Evolutionary conservation across 2,113 vertebrate genomes (phyloP), one percentile per base, ranked within the genome.

Genomic region (Mesocricetus auratus): DNA sequence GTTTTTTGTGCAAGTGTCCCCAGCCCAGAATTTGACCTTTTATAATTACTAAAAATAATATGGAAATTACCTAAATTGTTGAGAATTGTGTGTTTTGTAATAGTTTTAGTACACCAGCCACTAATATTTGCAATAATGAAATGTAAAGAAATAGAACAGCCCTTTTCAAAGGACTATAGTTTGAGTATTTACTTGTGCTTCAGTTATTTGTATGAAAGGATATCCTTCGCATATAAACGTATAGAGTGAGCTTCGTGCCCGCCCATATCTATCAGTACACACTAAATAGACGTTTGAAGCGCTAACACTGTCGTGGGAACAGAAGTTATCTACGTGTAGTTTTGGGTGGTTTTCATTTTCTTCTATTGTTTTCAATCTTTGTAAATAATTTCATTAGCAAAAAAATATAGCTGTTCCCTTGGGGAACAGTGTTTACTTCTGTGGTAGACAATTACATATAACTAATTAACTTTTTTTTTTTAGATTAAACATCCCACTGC

Each of bases 401-500:
- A 97, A 89, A 64, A 97, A 45, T 93, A 91, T 74, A 96, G 17
- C 88, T 75, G 33, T 81, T 50, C 21, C 93, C 58, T 82, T 95
- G 12, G 64, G 53, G 33, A 68, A 56, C 69, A 60, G 73, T 79
- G 22, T 58, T 12, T 92, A 81, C 16, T 93, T 92, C 36, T 31
- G 24, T 95, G 33, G 31, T 36, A n/a, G 93, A 64, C 56, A 91
- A 73, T 89, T 91, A 69, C 66, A 19, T 31, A 83, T 39, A 92
- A 79, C 56, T 89, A 95, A 95, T 83, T 66, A 90, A 81, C 22
- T 89, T 0, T 53, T 98, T 0, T 98, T 98, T 98, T 98, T 94
- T 97, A 99, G 99, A 99, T 99, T 91, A 99, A 99, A 97, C 99
- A 99, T 96, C 99, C 99, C 21, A 99, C 98, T 98, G 99, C 99